phyloP scores from a whole-genome alignment of 2,113 vertebrate genomes.

The Silurus glanis region DNA sequence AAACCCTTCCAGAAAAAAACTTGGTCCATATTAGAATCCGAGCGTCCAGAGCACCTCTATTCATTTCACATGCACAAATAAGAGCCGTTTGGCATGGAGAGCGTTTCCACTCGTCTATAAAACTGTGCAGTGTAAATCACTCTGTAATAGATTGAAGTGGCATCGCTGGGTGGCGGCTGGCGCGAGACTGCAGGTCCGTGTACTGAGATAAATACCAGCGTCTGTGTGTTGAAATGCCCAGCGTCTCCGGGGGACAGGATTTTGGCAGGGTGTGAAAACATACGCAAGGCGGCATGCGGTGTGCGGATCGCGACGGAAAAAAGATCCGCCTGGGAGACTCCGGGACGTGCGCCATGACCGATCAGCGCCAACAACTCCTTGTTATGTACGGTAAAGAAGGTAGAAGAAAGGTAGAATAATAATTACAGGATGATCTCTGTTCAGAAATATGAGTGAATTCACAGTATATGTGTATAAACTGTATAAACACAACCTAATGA shows the following conservation, averaged over 20 bases:
- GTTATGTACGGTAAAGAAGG: not conserved
- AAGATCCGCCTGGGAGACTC: conserved; percentile 59
- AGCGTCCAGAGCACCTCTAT: not conserved
- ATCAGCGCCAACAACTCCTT: conserved; percentile 16
- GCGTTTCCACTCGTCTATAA: not conserved
- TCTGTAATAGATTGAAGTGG: conserved; percentile 2
- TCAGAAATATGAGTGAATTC: not conserved
- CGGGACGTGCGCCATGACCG: conserved; percentile 53
- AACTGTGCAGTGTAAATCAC: not conserved
- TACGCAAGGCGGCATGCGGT: conserved; percentile 18
- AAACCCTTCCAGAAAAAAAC: not conserved
- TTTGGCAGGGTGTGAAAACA: conserved; percentile 58
- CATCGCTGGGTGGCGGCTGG: conserved; percentile 15
- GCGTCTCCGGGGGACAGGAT: conserved; percentile 11
- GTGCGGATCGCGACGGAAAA: conserved; percentile 46
- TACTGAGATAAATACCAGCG: conserved; percentile 7
- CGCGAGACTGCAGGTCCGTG: conserved; percentile 18
- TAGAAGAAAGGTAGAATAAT: not conserved
- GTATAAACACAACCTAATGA: not conserved
- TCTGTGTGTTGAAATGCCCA: conserved; percentile 17
- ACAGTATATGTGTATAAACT: not conserved
- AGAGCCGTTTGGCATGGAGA: not conserved
- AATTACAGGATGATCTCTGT: not conserved
- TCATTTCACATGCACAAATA: not conserved
- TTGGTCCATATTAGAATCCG: not conserved